Evolutionary conservation across 2,888 invertebrate genomes (phyloP), one percentile per base, ranked within the genome.

Genomic region (Tenthredo livida): DNA sequence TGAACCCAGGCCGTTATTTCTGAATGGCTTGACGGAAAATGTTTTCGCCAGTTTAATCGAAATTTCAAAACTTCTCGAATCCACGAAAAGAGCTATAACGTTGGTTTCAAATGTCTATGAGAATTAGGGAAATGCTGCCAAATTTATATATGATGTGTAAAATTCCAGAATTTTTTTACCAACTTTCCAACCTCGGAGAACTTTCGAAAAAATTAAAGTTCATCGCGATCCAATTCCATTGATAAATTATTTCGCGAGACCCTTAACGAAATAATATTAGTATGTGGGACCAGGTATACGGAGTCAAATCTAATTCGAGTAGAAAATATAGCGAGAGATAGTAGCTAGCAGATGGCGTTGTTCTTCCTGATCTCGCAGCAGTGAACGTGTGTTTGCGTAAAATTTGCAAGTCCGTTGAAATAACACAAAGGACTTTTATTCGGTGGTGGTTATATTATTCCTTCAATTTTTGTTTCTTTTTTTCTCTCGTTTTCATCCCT

Each of bases 371-470:
- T 77, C 15, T n/a, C 33, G 25, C 82, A 17, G 33, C 21, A 12
- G 72, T 40, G 77, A 25, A 43, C 73, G 77, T 50, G 43, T 75
- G 58, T 85, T 77, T 85, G 80, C 80, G 58, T 25, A 73, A 73
- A 86, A 82, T 86, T 84, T 85, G 21, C 83, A 75, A 58, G 50
- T 84, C 73, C 75, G 70, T 72, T 54, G 83, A 21, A 85, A 85
- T 83, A 83, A 85, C 47, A 43, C 72, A 70, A 67, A 40, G 67
- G 70, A 65, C 43, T 84, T 84, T 50, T 65, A 67, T 78, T 40
- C 58, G 12, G 37, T 2, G 21, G n/a, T n/a, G 37, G 61, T 40
- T 61, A 61, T 40, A 40, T 80, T 80, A 33, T 61, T 80, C 40
- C 80, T 40, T 61, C 40, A 58, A 80, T 83, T 77, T 84, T 80